These are phyloP conservation scores for Drosophila neotestacea DNA, from an alignment of 2,888 invertebrate genomes.

Conservation along the genomic window DNA sequence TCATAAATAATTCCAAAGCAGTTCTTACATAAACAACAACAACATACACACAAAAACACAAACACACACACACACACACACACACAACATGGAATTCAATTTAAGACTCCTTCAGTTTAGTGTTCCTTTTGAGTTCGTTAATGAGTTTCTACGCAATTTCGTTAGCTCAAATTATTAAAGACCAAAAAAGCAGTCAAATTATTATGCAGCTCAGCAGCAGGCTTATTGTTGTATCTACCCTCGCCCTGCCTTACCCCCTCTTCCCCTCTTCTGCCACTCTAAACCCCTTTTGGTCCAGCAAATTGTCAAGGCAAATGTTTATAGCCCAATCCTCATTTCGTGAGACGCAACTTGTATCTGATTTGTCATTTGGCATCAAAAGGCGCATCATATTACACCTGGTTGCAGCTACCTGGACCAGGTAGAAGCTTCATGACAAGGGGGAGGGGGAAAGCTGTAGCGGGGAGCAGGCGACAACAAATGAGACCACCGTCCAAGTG, in stretches of 20 bases:
- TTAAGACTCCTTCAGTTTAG: constrained; percentile 41
- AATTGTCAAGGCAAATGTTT: constrained; percentile 56
- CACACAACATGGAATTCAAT: constrained; percentile 69
- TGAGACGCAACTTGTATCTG: constrained; percentile 76
- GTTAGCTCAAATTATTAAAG: constrained; percentile 71
- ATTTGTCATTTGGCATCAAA: constrained; percentile 71
- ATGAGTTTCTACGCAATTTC: constrained; percentile 79
- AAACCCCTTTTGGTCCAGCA: not conserved
- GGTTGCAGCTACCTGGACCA: constrained; percentile 26
- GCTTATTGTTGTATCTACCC: constrained; percentile 14
- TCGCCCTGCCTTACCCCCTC: not conserved
- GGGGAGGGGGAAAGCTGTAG: not conserved
- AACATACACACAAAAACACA: constrained; percentile 19
- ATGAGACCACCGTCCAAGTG: constrained; percentile 73
- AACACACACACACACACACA: constrained; percentile 5
- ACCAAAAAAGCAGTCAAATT: constrained; percentile 44
- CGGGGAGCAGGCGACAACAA: constrained; percentile 51
- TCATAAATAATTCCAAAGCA: constrained; percentile 82
- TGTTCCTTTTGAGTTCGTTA: constrained; percentile 59
- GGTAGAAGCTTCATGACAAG: not conserved
- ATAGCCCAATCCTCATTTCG: constrained; percentile 47
- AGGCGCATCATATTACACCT: constrained; percentile 68
- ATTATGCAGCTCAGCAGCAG: constrained; percentile 52
- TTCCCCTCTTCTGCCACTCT: not conserved
- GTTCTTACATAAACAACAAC: constrained; percentile 72